Percentiles rank a stretch among this genome's conserved stretches.
phyloP scores from a whole-genome alignment of 2,797 vertebrate species.

The Tympanoctomys barrerae region DNA sequence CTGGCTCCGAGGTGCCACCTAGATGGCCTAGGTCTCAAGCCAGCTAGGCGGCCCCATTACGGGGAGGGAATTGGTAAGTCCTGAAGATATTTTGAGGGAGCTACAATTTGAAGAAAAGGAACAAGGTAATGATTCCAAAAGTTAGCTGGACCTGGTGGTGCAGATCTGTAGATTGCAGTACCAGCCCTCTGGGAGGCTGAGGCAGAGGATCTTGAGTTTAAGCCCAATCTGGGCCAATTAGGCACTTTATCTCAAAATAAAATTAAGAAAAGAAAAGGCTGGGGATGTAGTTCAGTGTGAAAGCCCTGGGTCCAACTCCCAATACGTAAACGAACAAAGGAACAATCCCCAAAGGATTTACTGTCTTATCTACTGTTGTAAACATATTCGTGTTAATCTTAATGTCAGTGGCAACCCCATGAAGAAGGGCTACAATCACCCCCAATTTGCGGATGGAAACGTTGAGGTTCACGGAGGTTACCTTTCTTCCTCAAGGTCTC shows the following conservation, averaged over 20 bases:
- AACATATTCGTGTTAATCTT: neutral
- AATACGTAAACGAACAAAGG: too few relatives aligned
- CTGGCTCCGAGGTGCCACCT: neutral
- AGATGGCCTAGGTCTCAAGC: neutral
- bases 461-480: slow-evolving; percentile 7
- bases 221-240: neutral
- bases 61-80: neutral
- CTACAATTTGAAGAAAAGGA: neutral
- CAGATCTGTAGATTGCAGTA: neutral
- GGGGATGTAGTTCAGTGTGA: neutral
- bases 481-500: neutral
- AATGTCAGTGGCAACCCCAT: neutral
- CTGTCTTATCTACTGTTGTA: neutral
- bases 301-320: neutral
- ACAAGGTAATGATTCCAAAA: too few relatives aligned
- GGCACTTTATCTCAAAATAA: neutral
- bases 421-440: neutral
- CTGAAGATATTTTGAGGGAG: neutral
- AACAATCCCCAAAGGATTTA: neutral
- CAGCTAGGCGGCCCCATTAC: neutral
- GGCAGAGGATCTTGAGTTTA: neutral
- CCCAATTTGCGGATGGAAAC: neutral
- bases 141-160: neutral
- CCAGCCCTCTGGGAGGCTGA: neutral
- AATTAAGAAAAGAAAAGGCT: neutral